Conservation (phyloP, 1,140 invertebrate species). For the Steinernema feltiae region DNA sequence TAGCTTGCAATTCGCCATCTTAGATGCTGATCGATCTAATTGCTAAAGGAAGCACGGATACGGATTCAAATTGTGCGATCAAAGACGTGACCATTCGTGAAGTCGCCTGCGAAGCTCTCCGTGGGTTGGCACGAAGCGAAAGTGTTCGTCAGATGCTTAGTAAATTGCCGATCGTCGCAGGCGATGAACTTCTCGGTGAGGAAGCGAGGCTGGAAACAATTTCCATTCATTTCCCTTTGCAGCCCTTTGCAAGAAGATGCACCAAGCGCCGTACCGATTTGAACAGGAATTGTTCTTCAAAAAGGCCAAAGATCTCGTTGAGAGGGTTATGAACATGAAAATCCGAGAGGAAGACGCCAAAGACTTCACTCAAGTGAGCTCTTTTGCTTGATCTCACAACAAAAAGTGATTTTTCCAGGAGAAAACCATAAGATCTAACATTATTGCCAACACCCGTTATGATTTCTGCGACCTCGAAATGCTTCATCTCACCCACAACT, state of each 20-base stretch:
- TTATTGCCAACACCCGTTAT: neutral
- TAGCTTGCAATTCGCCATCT: too few relatives aligned
- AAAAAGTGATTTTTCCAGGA: neutral
- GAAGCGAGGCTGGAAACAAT: conserved; percentile 20
- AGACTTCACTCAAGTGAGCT: neutral
- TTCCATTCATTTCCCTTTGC: neutral
- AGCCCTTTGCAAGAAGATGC: neutral
- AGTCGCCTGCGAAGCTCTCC: conserved; percentile 68
- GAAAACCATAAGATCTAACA: neutral
- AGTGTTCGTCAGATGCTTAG: conserved; percentile 88
- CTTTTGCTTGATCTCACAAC: neutral
- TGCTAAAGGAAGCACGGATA: conserved; percentile 86
- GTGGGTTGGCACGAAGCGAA: conserved; percentile 81
- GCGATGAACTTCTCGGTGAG: conserved; percentile 79
- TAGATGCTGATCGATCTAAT: conserved; percentile 68
- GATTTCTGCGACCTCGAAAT: neutral
- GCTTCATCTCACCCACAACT: neutral
- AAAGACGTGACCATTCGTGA: conserved; percentile 73
- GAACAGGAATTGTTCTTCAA: conserved; percentile 94
- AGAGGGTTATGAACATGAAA: conserved; percentile 72
- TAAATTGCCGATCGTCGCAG: conserved; percentile 87
- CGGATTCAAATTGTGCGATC: conserved; percentile 89
- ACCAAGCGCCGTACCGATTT: conserved; percentile 50
- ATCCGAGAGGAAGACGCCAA: conserved; percentile 63
- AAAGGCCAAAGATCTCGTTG: conserved; percentile 81